Conservation (phyloP, 2,888 invertebrate species). For the Pristionchus arcanus region DNA sequence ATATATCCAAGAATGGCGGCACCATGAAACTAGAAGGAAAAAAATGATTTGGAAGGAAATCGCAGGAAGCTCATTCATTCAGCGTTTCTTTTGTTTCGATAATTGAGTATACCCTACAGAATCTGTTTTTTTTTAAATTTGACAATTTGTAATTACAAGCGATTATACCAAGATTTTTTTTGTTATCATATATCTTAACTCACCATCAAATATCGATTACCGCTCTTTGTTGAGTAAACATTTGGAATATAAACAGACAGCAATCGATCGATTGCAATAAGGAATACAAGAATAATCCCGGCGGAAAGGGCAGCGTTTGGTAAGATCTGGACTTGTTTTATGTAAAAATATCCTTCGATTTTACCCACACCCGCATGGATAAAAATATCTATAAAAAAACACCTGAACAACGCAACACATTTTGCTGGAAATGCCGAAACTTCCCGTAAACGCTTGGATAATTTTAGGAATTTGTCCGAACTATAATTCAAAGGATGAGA, state of each 20-base stretch:
- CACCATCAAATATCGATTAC: neutral
- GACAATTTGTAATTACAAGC: neutral
- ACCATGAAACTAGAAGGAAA: too few relatives aligned
- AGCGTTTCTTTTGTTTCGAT: too few relatives aligned
- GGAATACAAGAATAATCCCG: neutral
- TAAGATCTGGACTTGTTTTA: neutral
- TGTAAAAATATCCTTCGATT: too few relatives aligned
- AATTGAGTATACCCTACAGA: too few relatives aligned
- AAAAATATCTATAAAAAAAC: too few relatives aligned
- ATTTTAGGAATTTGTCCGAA: neutral
- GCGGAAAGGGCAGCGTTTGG: neutral
- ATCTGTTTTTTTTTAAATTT: too few relatives aligned
- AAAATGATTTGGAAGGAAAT: too few relatives aligned
- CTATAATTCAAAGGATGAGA: neutral
- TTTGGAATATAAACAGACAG: neutral
- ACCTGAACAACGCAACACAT: neutral
- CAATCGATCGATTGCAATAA: neutral
- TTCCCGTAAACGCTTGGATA: neutral
- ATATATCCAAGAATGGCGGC: too few relatives aligned
- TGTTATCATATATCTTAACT: too few relatives aligned
- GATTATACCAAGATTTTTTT: neutral
- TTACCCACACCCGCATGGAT: too few relatives aligned
- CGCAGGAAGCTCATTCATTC: too few relatives aligned
- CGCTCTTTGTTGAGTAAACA: neutral
- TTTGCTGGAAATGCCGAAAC: neutral